phyloP scores from a whole-genome alignment of 1,140 invertebrate genomes.

The Trichomalopsis sarcophagae region DNA sequence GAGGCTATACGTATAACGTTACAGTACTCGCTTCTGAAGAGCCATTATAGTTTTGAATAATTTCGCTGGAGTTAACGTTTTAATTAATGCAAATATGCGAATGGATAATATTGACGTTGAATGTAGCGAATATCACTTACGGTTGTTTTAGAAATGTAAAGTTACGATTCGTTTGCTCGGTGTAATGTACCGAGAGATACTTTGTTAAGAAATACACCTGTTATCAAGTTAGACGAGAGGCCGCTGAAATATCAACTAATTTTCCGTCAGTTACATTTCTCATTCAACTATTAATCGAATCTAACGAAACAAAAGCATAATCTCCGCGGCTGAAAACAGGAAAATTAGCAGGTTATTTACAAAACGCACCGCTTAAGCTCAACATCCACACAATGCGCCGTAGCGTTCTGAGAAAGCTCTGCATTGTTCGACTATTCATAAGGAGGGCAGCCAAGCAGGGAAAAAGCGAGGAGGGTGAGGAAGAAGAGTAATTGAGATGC shows the following conservation, averaged over 20 bases:
- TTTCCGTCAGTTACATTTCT: no score
- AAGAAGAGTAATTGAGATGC: slow-evolving; percentile 10
- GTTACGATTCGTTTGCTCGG: background rate
- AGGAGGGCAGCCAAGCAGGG: background rate
- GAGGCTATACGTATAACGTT: background rate
- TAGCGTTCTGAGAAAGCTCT: background rate
- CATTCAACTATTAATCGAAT: no score
- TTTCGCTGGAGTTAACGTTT: background rate
- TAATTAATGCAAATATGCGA: background rate
- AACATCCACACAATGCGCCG: background rate
- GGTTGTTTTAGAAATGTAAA: background rate
- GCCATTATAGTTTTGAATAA: background rate
- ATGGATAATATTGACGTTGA: no score
- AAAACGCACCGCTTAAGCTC: background rate
- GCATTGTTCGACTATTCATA: background rate
- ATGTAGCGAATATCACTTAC: no score
- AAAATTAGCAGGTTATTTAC: background rate
- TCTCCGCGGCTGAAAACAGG: background rate
- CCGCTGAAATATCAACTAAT: no score
- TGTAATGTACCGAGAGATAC: no score
- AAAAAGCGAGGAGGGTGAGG: background rate
- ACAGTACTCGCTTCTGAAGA: background rate
- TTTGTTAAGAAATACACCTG: no score
- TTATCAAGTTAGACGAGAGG: no score
- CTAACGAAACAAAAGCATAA: background rate